Evolutionary conservation across 1,140 invertebrate genomes (phyloP), one percentile per base, ranked within the genome.

Genomic region (Zaprionus davidi): DNA sequence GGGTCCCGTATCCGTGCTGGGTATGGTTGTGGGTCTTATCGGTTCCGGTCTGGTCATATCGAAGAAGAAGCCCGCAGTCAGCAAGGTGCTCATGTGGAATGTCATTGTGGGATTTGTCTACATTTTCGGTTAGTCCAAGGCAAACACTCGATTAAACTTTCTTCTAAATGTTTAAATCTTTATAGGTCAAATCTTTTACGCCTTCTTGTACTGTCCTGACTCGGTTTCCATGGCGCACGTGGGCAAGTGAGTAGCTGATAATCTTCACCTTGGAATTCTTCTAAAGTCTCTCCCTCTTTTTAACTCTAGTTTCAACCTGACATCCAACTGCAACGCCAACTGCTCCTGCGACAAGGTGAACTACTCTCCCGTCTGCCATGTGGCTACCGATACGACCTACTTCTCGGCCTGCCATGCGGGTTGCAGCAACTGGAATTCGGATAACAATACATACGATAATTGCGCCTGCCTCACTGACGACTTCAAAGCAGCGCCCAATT

Each of bases 401-500:
- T 95, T 94, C 82, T 95, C 95, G 7, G 93, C 95, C 9, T 95
- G 95, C 78, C 95, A 95, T 76, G 95, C 95, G 0, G 95, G 95
- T 2, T 95, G 95, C 44, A 92, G 55, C 2, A 63, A 46, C 13
- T 92, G 86, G 75, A 75, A 92, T 34, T 28, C 81, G 2, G 74
- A 82, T 0, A 31, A 57, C 5, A 92, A 92, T 66, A 22, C 91
- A 11, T 91, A 82, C 38, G 55, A 80, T 17, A 69, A 78, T 4
- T 90, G 87, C 44, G 56, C 71, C 34, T 88, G 85, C 31, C 24
- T 90, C 28, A 60, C 38, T 2, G 22, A 74, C 9, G 15, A 36
- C 0, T 5, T 55, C 0, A 22, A 56, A 13, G 9, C 53, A 1
- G 5, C 51, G 3, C 46, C 82, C 2, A 69, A 44, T 28, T 64